Conservation (phyloP, 1,140 invertebrate species). For the Drosophila nasuta region DNA sequence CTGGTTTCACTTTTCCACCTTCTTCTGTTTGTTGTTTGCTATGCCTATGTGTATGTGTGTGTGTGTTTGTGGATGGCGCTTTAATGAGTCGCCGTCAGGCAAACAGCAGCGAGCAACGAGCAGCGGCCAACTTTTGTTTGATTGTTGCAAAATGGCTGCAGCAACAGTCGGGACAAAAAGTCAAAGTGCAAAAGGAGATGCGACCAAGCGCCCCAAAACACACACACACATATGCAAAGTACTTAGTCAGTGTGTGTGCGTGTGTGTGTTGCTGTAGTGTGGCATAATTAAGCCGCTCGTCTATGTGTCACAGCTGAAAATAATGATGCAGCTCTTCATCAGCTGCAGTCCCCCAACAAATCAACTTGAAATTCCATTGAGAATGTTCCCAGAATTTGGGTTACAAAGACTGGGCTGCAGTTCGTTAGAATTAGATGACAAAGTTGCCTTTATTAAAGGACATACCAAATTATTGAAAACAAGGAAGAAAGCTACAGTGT, state of each 20-base stretch:
- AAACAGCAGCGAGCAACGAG: constrained; percentile 2
- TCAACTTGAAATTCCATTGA: constrained; percentile 2
- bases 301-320: background rate
- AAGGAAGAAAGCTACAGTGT: too few relatives aligned
- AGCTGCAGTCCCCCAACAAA: constrained; percentile 1
- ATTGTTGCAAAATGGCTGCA: constrained; percentile 34
- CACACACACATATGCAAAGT: background rate
- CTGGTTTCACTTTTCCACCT: constrained; percentile 4
- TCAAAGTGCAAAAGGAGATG: background rate
- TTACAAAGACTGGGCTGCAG: too few relatives aligned
- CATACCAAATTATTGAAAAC: too few relatives aligned
- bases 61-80: background rate
- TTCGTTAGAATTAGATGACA: too few relatives aligned
- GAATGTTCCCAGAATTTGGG: background rate
- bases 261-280: background rate
- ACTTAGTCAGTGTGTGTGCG: background rate
- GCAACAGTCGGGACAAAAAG: constrained; percentile 9
- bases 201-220: background rate
- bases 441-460: too few relatives aligned
- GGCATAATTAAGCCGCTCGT: constrained; percentile 5
- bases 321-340: constrained; percentile 8
- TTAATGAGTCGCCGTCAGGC: constrained; percentile 46
- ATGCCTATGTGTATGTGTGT: background rate
- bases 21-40: background rate
- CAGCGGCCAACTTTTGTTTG: constrained; percentile 34